phyloP scores from a whole-genome alignment of 2,888 invertebrate genomes.

The Nomada ruficornis region DNA sequence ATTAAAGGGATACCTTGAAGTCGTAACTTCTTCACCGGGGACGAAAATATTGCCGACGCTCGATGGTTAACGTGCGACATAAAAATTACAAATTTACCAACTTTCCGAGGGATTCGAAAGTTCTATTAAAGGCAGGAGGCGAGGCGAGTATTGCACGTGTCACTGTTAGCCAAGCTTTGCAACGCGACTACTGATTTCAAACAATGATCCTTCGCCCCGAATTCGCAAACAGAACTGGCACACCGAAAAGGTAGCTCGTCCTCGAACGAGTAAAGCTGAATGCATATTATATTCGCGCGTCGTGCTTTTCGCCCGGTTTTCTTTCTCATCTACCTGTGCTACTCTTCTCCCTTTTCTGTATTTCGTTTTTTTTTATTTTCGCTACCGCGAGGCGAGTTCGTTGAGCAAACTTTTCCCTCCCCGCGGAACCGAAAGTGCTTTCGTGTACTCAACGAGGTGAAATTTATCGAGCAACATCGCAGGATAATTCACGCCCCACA shows the following conservation, averaged over 20 bases:
- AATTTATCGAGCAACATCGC: conserved; percentile 71
- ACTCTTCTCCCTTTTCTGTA: not conserved
- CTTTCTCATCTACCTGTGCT: conserved; percentile 19
- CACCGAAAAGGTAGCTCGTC: conserved; percentile 20
- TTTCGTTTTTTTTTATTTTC: not conserved
- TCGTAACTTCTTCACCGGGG: not conserved
- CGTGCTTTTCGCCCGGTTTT: conserved; percentile 27
- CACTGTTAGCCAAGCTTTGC: conserved; percentile 1
- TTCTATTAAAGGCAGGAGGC: not conserved
- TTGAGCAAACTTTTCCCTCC: conserved; percentile 37
- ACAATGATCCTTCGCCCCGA: conserved; percentile 31
- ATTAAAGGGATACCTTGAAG: not conserved
- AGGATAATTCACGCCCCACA: conserved; percentile 69
- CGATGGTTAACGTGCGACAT: not conserved
- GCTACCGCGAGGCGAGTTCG: conserved; percentile 29
- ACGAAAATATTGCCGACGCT: not conserved
- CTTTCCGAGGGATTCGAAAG: too few species aligned
- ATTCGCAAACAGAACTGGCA: conserved; percentile 30
- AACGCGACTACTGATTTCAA: conserved; percentile 19
- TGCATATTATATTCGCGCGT: conserved; percentile 47
- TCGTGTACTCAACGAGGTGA: conserved; percentile 70
- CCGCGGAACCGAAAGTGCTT: conserved; percentile 33
- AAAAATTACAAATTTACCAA: not conserved
- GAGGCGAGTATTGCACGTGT: not conserved
- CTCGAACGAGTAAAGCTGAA: conserved; percentile 39